These are phyloP conservation scores for Camponotus fellah DNA, from an alignment of 2,888 invertebrate species.

Conservation along the genomic window DNA sequence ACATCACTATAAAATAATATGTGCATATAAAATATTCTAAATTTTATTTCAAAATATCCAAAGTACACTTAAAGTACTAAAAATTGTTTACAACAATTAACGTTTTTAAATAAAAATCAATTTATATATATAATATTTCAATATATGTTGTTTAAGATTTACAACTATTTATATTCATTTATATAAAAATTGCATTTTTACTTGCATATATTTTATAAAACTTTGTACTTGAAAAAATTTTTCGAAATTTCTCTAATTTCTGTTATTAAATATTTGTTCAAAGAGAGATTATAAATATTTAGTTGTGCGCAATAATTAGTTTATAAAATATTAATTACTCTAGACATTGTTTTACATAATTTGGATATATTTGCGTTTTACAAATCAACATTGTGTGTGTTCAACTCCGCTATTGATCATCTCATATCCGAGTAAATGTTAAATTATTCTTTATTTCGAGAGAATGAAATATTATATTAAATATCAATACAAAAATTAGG, in stretches of 20 bases:
- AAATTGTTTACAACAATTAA: neutral
- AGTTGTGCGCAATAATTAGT: slow-evolving; percentile 1
- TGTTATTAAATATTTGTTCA: neutral
- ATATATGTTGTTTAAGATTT: slow-evolving; percentile 1
- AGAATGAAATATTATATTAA: neutral
- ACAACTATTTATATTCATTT: neutral
- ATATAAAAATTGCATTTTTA: neutral
- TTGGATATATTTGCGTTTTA: neutral
- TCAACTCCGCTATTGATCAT: neutral
- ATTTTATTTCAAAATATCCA: neutral
- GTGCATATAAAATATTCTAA: neutral
- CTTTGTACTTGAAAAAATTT: neutral
- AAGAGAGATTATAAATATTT: neutral
- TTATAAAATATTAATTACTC: neutral
- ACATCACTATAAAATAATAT: neutral
- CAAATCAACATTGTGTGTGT: neutral
- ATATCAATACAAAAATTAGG: neutral
- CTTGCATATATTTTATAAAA: neutral
- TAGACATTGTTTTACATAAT: neutral
- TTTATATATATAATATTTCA: neutral
- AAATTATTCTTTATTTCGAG: neutral
- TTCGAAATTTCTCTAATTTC: neutral
- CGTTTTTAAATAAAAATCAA: neutral
- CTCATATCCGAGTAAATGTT: neutral
- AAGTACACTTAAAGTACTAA: neutral